These are phyloP conservation scores for Nephrotoma guestfalica DNA, from an alignment of 2,888 invertebrate genomes.

Conservation along the genomic window DNA sequence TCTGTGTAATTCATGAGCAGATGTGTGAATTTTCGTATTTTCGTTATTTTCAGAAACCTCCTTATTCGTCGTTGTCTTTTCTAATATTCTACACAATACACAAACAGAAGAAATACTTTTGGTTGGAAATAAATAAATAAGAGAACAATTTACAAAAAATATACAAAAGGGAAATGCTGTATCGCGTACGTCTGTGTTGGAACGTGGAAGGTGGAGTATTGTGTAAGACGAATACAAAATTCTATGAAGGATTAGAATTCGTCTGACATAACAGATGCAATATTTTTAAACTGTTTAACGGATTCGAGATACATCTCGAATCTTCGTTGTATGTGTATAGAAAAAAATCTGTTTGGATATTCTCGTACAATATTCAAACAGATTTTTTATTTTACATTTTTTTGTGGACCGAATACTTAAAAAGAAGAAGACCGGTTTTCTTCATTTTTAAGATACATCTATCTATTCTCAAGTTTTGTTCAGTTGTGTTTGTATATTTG, in stretches of 20 bases:
- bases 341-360: not conserved
- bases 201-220: not conserved
- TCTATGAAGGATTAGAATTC: not conserved
- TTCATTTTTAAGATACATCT: not conserved
- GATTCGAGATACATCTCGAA: not conserved
- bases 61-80: not conserved
- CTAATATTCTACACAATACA: not conserved
- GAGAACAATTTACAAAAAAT: too few species aligned
- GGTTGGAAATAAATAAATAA: not conserved
- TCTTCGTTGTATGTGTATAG: not conserved
- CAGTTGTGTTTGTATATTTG: not conserved
- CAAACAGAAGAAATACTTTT: not conserved
- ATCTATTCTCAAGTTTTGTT: not conserved
- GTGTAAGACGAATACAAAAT: not conserved
- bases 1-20: not conserved
- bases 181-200: too few species aligned
- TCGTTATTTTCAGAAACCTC: not conserved
- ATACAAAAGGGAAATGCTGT: too few species aligned
- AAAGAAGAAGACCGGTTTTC: not conserved
- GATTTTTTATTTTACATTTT: not conserved
- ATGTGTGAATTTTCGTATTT: not conserved
- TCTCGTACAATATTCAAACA: not conserved
- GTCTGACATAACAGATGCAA: not conserved
- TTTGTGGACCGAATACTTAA: not conserved
- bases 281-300: not conserved